Percentiles rank a stretch among this genome's conserved stretches.
Evolutionary conservation across 2,797 vertebrate genomes (phyloP).

Genomic region (Sardinella longiceps): DNA sequence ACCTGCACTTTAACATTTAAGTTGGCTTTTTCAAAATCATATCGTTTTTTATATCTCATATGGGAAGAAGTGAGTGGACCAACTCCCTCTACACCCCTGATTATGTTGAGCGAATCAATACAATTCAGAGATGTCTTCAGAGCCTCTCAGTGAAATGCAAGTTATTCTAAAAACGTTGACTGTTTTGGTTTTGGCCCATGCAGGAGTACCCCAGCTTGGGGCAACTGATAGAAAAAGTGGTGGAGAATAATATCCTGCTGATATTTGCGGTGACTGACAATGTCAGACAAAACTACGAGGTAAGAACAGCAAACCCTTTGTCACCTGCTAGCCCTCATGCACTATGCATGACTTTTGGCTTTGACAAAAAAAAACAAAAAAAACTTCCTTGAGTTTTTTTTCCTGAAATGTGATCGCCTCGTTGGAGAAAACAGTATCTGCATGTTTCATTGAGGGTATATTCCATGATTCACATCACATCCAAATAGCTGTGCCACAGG

Average conservation of each 20-base stretch:
- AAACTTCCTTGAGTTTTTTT: background rate
- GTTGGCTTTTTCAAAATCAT: too few relatives aligned
- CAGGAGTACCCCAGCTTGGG: slow-evolving; percentile 97
- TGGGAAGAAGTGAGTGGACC: too few relatives aligned
- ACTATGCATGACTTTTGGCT: slow-evolving; percentile 7
- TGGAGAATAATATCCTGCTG: slow-evolving; percentile 94
- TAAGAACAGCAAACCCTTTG: slow-evolving; percentile 61
- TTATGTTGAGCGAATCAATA: background rate
- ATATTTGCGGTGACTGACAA: slow-evolving; percentile 92
- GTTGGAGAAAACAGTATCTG: slow-evolving; percentile 25
- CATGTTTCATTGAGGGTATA: slow-evolving; percentile 49
- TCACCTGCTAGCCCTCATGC: slow-evolving; percentile 30
- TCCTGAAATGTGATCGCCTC: slow-evolving; percentile 27
- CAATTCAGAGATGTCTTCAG: background rate
- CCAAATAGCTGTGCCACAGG: background rate
- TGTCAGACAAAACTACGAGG: slow-evolving; percentile 87
- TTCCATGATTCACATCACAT: slow-evolving; percentile 41
- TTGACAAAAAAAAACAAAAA: background rate
- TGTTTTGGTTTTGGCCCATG: background rate
- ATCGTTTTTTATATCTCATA: too few relatives aligned
- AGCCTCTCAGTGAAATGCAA: background rate
- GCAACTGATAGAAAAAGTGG: slow-evolving; percentile 93
- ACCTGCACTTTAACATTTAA: too few relatives aligned
- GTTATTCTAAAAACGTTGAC: background rate
- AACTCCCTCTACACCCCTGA: too few relatives aligned